phyloP scores from a whole-genome alignment of 2,797 vertebrate genomes.

The Channallabes apus region DNA sequence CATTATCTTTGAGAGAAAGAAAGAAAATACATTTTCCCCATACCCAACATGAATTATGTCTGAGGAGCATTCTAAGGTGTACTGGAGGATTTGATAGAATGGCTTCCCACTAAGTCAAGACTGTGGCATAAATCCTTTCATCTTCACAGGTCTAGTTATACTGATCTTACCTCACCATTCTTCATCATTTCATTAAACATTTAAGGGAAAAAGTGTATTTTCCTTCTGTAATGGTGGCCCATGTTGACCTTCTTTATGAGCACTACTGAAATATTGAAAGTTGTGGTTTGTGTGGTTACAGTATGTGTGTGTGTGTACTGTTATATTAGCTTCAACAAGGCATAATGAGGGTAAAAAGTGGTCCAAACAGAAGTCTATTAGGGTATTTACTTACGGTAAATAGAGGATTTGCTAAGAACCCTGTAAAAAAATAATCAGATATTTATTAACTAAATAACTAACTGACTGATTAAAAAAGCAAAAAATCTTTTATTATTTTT shows the following conservation, averaged over 20 bases:
- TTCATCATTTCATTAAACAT: constrained; percentile 57
- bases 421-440: not conserved
- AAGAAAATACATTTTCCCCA: not conserved
- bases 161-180: constrained; percentile 40
- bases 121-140: constrained; percentile 45
- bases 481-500: no score
- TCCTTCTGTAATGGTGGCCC: not conserved
- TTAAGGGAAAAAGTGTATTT: constrained; percentile 52
- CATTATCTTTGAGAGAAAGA: constrained; percentile 1
- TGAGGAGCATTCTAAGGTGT: constrained; percentile 11
- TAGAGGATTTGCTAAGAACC: not conserved
- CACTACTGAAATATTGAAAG: not conserved
- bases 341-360: not conserved
- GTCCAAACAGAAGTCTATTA: not conserved
- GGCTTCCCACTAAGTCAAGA: constrained; percentile 21
- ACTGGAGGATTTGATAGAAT: constrained; percentile 20
- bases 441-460: not conserved
- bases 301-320: not conserved
- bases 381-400: not conserved
- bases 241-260: not conserved
- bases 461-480: not conserved
- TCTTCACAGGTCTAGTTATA: constrained; percentile 67
- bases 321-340: not conserved
- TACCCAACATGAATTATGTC: constrained; percentile 20
- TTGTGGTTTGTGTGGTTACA: not conserved